Conservation (phyloP, 2,797 vertebrate species). For the Gymnothorax reevesii region DNA sequence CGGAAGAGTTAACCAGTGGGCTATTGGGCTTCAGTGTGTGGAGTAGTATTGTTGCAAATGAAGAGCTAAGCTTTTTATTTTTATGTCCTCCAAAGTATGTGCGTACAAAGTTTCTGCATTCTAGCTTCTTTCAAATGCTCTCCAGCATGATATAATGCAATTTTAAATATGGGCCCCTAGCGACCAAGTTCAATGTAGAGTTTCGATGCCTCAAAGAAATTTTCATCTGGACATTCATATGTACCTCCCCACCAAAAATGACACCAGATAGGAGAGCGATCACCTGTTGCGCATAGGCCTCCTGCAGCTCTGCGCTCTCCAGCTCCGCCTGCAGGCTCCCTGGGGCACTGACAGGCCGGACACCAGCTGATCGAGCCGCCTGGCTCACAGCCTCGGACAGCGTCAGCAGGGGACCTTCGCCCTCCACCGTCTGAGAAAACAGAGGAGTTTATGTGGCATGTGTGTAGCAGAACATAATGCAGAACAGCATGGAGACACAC, state of each 20-base stretch:
- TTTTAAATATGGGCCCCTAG: no score
- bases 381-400: constrained; percentile 87
- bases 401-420: constrained; percentile 81
- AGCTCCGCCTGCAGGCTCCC: constrained; percentile 84
- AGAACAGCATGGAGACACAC: neutral
- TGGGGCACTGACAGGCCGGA: constrained; percentile 75
- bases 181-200: no score
- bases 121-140: no score
- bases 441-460: neutral
- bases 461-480: neutral
- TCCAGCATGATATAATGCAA: no score
- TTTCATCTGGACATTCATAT: no score
- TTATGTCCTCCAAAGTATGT: no score
- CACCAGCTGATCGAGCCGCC: constrained; percentile 82
- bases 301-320: constrained; percentile 79
- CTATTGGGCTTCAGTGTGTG: no score
- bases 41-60: no score
- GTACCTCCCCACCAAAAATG: neutral
- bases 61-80: no score
- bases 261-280: neutral
- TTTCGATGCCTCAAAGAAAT: no score
- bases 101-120: no score
- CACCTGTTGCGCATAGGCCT: constrained; percentile 82
- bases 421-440: constrained; percentile 79
- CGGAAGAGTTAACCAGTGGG: no score